Conservation (phyloP, 2,888 invertebrate species). For the Julus scandinavius region DNA sequence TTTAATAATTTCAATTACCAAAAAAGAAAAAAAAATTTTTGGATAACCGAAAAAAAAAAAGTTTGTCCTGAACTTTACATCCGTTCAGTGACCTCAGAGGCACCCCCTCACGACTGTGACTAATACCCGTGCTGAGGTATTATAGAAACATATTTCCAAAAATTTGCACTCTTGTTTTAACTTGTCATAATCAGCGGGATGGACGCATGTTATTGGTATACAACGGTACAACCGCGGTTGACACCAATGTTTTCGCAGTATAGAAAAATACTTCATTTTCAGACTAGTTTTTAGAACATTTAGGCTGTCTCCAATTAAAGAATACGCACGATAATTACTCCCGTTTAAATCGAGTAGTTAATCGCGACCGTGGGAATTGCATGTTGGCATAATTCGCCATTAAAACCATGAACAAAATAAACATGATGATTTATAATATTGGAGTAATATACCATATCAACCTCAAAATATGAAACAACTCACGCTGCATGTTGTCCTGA, state of each 20-base stretch:
- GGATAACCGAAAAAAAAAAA: background rate
- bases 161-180: constrained; percentile 14
- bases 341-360: background rate
- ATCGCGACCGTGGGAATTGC: constrained; percentile 1
- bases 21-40: background rate
- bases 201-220: background rate
- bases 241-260: background rate
- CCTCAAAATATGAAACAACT: background rate
- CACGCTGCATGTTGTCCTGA: background rate
- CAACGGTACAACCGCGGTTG: constrained; percentile 17
- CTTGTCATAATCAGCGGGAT: constrained; percentile 33
- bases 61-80: constrained; percentile 22
- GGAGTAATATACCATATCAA: background rate
- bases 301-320: background rate
- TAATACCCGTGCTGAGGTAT: background rate
- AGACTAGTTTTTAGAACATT: background rate
- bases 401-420: background rate
- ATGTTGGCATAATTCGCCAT: background rate
- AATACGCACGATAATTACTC: constrained; percentile 4
- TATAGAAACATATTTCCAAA: background rate
- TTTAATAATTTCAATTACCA: constrained; percentile 11
- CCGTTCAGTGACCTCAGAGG: background rate
- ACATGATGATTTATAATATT: background rate
- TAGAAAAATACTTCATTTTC: background rate
- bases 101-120: constrained; percentile 37